Evolutionary conservation across 2,113 vertebrate genomes (phyloP), one percentile per base, ranked within the genome.

Genomic region (Ivindomyrus marchei): DNA sequence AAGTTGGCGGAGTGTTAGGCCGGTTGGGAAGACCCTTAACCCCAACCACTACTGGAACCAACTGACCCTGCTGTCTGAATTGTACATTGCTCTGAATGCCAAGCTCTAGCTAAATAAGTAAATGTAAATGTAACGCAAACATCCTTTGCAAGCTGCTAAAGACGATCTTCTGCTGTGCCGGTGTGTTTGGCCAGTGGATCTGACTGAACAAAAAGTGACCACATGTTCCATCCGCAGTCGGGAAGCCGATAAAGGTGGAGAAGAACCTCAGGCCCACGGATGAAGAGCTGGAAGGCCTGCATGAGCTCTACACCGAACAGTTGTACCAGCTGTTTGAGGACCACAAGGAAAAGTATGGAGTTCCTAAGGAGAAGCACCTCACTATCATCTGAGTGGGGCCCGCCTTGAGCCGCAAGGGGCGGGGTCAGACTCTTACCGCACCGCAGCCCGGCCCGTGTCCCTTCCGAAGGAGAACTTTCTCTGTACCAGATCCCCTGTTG

Each of bases 271-370:
- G 90, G 19, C 97, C 97, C 0, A 95, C 96, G 0, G 11, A 90
- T 0, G 95, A 97, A 70, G 97, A 99, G 0, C 96, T 99, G 0
- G 93, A 98, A 11, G 88, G 17, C 58, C 84, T 98, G 31, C 98
- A 99, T 74, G 92, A 97, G 91, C 94, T 49, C 9, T 99, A 99
- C 88, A 94, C 98, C 87, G 91, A 96, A 0, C 97, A 97, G 89
- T 95, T 99, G 62, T 94, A 91, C 53, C 91, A 94, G 5, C 97
- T 99, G 89, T 99, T 99, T 10, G 98, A 99, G 88, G 95, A 97
- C 86, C 97, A 99, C 92, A 99, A 99, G 94, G 92, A 90, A 83
- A 95, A 96, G 90, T 97, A 97, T 0, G 96, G 97, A 0, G 80
- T 99, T 36, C 96, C 97, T 0, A 92, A 94, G 58, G 95, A 99